Conservation (phyloP, 2,113 vertebrate species). For the Paraplagusia blochii region DNA sequence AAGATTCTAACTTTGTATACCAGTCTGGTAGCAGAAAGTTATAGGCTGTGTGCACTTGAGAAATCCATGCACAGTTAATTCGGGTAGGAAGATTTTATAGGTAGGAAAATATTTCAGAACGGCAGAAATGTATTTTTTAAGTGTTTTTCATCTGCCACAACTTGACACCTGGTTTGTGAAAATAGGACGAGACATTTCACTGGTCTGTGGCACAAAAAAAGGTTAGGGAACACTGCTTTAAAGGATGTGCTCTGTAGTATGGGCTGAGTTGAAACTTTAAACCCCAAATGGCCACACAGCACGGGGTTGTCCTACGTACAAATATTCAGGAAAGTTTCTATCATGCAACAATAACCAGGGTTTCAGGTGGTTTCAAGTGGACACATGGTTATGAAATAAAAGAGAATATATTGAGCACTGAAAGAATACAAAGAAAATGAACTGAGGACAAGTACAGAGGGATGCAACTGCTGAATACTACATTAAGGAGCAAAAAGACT, state of each 20-base stretch:
- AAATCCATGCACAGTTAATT: too few species aligned
- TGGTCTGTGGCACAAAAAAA: too few species aligned
- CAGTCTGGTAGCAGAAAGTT: too few species aligned
- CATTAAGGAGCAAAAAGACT: conserved; percentile 30
- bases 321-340: conserved; percentile 28
- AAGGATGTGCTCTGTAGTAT: conserved; percentile 2
- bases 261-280: conserved; percentile 60
- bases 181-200: too few species aligned
- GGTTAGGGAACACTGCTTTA: background rate
- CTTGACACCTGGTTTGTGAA: background rate
- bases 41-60: too few species aligned
- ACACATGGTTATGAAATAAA: conserved; percentile 46
- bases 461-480: conserved; percentile 11
- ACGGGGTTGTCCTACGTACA: conserved; percentile 36
- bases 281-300: conserved; percentile 57
- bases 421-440: conserved; percentile 66
- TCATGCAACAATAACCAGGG: conserved; percentile 14
- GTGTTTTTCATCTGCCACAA: too few species aligned
- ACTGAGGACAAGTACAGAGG: conserved; percentile 76
- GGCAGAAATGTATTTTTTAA: too few species aligned
- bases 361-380: background rate
- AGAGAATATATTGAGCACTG: conserved; percentile 79
- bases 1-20: too few species aligned
- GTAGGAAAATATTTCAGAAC: too few species aligned
- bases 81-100: too few species aligned